Percentiles rank a stretch among this genome's conserved stretches.
phyloP scores from a whole-genome alignment of 2,797 vertebrate genomes.

The Trematomus bernacchii region DNA sequence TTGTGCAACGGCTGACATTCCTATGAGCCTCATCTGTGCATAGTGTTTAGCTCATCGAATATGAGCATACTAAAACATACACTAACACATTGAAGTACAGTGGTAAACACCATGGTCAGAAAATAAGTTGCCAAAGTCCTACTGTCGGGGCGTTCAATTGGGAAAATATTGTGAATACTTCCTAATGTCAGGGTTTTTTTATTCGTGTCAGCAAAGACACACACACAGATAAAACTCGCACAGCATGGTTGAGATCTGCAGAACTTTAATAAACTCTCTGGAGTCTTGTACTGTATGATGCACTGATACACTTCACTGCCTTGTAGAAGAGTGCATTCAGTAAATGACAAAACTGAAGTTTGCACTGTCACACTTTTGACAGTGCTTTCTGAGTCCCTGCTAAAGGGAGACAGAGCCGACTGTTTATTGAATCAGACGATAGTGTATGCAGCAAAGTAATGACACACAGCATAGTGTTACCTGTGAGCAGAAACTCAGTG shows the following conservation, averaged over 20 bases:
- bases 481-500: slow-evolving; percentile 15
- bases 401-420: slow-evolving; percentile 13
- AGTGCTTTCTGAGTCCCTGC: not conserved
- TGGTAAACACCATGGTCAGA: too few species aligned
- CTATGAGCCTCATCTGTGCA: not conserved
- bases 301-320: slow-evolving; percentile 20
- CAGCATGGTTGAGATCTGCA: slow-evolving; percentile 11
- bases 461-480: not conserved
- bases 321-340: slow-evolving; percentile 1
- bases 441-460: slow-evolving; percentile 31
- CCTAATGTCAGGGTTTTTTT: not conserved
- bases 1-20: not conserved
- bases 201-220: not conserved
- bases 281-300: slow-evolving; percentile 9
- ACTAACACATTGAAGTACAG: not conserved
- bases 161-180: not conserved
- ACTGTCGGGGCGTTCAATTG: not conserved
- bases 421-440: slow-evolving; percentile 43
- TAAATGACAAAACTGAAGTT: slow-evolving; percentile 28
- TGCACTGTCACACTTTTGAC: slow-evolving; percentile 22
- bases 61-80: not conserved
- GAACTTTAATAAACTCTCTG: slow-evolving; percentile 11
- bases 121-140: not conserved
- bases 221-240: not conserved
- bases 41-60: not conserved